Evolutionary conservation across 2,113 vertebrate species (phyloP).

Genomic region (Pristiophorus japonicus): DNA sequence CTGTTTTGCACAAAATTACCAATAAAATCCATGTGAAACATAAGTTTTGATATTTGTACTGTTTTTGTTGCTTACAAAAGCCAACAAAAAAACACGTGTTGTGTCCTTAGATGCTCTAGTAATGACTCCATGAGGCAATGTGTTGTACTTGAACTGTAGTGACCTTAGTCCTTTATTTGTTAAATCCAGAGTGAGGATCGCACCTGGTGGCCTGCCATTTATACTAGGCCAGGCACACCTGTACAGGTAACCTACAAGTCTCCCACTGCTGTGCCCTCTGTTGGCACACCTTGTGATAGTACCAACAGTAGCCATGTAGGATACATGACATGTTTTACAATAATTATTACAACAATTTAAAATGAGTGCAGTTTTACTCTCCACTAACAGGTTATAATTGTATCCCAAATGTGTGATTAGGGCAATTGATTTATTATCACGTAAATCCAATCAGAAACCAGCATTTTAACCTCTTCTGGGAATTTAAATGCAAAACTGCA

Average conservation of each 20-base stretch:
- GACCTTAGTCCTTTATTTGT: too few relatives aligned
- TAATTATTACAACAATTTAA: not conserved
- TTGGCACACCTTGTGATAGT: too few relatives aligned
- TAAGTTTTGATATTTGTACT: not conserved
- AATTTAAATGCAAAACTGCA: not conserved
- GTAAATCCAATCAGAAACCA: not conserved
- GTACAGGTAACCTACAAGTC: too few relatives aligned
- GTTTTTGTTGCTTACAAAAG: not conserved
- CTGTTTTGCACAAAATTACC: not conserved
- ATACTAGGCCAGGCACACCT: too few relatives aligned
- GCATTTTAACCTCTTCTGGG: not conserved
- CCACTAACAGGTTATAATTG: not conserved
- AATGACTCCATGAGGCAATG: too few relatives aligned
- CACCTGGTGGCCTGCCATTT: too few relatives aligned
- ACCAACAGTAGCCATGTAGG: too few relatives aligned
- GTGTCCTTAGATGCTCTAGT: too few relatives aligned
- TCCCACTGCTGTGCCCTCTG: too few relatives aligned
- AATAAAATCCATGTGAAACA: not conserved
- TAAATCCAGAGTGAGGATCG: too few relatives aligned
- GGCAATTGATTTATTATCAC: not conserved
- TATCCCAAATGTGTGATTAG: not conserved
- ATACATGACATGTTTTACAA: not conserved
- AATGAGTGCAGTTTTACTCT: not conserved
- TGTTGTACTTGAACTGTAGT: too few relatives aligned
- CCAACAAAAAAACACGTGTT: too few relatives aligned